These are phyloP conservation scores for Strix uralensis DNA, from an alignment of 2,113 vertebrate genomes.

Conservation along the genomic window DNA sequence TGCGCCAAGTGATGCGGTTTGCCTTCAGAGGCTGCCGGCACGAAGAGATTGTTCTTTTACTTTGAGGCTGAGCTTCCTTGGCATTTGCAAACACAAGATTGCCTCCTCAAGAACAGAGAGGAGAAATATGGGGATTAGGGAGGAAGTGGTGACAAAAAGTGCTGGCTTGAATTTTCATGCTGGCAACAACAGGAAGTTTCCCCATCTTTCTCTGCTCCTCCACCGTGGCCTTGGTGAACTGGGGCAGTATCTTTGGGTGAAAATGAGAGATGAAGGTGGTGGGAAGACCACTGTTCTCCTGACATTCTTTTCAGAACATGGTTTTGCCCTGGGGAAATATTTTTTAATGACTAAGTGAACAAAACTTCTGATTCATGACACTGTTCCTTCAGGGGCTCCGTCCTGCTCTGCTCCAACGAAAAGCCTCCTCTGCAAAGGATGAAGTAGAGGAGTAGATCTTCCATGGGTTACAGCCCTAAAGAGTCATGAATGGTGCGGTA, in stretches of 20 bases:
- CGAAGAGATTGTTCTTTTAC: not conserved
- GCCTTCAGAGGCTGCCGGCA: not conserved
- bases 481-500: fast-evolving
- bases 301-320: not conserved
- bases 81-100: not conserved
- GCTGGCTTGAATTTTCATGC: not conserved
- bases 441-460: not conserved
- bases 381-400: not conserved
- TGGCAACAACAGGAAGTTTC: not conserved
- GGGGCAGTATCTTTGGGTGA: not conserved
- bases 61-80: not conserved
- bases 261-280: not conserved
- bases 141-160: not conserved
- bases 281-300: not conserved
- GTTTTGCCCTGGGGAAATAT: not conserved
- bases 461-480: not conserved
- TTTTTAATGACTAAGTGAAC: not conserved
- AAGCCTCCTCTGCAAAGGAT: not conserved
- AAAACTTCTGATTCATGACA: not conserved
- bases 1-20: fast-evolving
- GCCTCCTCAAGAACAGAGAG: not conserved
- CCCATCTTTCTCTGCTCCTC: not conserved
- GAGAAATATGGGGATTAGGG: not conserved
- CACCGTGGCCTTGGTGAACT: not conserved
- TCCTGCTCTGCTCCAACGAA: not conserved